These are phyloP conservation scores for Nematolebias whitei DNA, from an alignment of 2,113 vertebrate genomes.

Conservation along the genomic window DNA sequence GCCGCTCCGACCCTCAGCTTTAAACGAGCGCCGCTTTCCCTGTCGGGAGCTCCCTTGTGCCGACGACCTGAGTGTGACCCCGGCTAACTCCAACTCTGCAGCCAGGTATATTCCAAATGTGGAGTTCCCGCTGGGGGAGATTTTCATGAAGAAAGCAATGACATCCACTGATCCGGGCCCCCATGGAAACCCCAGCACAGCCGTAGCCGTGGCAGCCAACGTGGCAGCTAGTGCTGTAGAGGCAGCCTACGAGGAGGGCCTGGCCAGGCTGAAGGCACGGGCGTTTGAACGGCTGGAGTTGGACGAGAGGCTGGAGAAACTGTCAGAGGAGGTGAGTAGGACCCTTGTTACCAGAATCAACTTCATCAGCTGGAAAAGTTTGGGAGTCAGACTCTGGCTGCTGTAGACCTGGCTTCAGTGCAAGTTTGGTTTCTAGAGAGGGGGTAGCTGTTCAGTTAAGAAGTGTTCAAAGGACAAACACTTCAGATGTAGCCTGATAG, in stretches of 20 bases:
- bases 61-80: conserved; percentile 81
- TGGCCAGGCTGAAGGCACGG: conserved; percentile 92
- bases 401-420: background rate
- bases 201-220: conserved; percentile 86
- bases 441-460: background rate
- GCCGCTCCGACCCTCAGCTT: conserved; percentile 86
- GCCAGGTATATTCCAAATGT: conserved; percentile 93
- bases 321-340: conserved; percentile 88
- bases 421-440: conserved; percentile 1
- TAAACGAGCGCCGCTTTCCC: conserved; percentile 86
- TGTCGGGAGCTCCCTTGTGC: conserved; percentile 81
- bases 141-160: conserved; percentile 89
- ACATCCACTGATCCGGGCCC: conserved; percentile 82
- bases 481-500: background rate
- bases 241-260: conserved; percentile 92
- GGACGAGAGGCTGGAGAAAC: conserved; percentile 93
- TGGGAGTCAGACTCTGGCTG: background rate
- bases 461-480: conserved; percentile 2
- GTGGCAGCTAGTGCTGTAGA: conserved; percentile 87
- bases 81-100: conserved; percentile 72
- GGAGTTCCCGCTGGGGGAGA: conserved; percentile 92
- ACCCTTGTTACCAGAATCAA: conserved; percentile 4
- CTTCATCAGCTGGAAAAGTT: conserved; percentile 1
- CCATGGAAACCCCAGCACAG: conserved; percentile 77
- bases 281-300: conserved; percentile 95